Conservation (phyloP, 1,140 invertebrate species). For the Pteromalus puparum region DNA sequence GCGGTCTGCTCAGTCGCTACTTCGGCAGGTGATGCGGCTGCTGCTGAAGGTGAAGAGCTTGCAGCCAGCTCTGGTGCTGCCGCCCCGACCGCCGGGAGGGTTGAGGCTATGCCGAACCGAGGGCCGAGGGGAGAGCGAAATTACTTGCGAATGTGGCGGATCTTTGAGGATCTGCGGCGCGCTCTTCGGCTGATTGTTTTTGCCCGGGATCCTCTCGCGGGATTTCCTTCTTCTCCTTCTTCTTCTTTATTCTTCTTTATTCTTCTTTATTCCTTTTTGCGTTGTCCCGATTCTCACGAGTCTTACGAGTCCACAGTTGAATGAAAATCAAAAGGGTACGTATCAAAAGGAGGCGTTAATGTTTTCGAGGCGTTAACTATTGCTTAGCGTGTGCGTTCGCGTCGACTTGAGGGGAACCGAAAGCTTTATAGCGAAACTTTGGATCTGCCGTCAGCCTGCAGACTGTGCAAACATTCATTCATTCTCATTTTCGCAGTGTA, state of each 20-base stretch:
- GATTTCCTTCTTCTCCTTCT: neutral
- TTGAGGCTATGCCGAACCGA: constrained; percentile 51
- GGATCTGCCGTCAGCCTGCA: constrained; percentile 26
- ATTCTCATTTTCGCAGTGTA: neutral
- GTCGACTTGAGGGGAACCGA: constrained; percentile 25
- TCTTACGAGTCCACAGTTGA: neutral
- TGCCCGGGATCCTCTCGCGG: constrained; percentile 1
- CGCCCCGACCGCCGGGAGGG: too few relatives aligned
- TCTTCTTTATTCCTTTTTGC: neutral
- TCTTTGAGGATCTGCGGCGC: constrained; percentile 20
- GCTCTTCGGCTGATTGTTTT: constrained; percentile 28
- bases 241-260: neutral
- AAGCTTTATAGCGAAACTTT: constrained; percentile 29
- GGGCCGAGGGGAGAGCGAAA: constrained; percentile 32
- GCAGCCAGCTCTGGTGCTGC: constrained; percentile 8
- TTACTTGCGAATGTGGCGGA: constrained; percentile 57
- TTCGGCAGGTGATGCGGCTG: constrained; percentile 69
- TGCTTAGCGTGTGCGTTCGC: constrained; percentile 40
- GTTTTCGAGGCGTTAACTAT: neutral
- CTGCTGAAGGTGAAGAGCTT: constrained; percentile 54
- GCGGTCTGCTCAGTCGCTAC: constrained; percentile 61
- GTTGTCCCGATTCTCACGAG: neutral
- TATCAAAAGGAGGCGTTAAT: too few relatives aligned
- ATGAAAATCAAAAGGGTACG: neutral
- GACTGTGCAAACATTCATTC: constrained; percentile 23